Evolutionary conservation across 2,113 vertebrate species (phyloP), one percentile per base, ranked within the genome.

Genomic region (Tetrao urogallus): DNA sequence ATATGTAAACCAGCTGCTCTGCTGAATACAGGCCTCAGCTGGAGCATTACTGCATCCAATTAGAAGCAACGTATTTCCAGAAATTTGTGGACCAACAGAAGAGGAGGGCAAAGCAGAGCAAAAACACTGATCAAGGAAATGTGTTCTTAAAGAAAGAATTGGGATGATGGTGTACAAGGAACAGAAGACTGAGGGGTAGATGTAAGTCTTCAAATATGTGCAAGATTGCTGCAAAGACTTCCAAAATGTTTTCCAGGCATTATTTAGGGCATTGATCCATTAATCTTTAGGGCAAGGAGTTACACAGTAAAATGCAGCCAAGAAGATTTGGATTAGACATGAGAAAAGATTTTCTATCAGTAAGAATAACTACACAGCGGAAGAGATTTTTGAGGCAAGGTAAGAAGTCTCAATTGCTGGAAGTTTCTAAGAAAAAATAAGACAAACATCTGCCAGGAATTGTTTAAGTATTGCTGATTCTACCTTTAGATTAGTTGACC

Each of bases 1-100:
- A 88, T 95, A 95, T 93, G 90, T 81, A 91, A 96, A 93, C 91
- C 93, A 96, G 75, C 82, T 96, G 93, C 88, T 93, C 69, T 91
- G 75, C 72, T 86, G 72, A 82, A 90, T 47, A 47, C 72, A 60
- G 76, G 79, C 56, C 65, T 92, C 82, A 93, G 79, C 79, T 94
- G 93, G 73, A 93, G 65, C 65, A 43, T 85, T 91, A 88, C 82
- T 96, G 93, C 47, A 96, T 88, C 69, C 80, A 95, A 88, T 95
- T 94, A 96, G 38, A 88, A 65, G 72, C 69, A 86, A 69, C n/a
- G 27, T 91, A 82, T 92, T 95, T 93, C 67, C 79, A 90, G 64
- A 88, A 94, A 40, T 70, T 83, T 74, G 56, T 82, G 72, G 79
- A 95, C 82, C 45, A 45, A 77, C 87, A 85, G 47, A 91, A 89